phyloP scores from a whole-genome alignment of 2,797 vertebrate genomes.

The Pseudochromis fuscus region DNA sequence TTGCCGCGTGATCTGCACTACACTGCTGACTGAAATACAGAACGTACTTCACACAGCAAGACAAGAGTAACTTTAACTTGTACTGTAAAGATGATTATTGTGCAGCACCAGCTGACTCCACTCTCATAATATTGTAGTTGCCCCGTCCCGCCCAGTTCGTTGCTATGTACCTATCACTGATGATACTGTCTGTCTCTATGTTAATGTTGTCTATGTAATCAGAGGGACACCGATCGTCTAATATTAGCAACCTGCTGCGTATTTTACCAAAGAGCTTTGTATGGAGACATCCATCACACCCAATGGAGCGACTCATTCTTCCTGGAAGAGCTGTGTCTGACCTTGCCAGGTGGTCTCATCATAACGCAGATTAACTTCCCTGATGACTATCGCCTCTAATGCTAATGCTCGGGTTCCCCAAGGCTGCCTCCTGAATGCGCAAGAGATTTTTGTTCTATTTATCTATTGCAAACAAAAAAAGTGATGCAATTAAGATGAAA shows the following conservation, averaged over 20 bases:
- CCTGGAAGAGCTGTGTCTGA: constrained; percentile 54
- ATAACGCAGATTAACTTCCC: constrained; percentile 70
- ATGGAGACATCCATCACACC: constrained; percentile 50
- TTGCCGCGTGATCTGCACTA: constrained; percentile 53
- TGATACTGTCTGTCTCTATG: not conserved
- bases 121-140: not conserved
- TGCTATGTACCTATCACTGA: not conserved
- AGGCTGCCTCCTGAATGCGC: constrained; percentile 15
- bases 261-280: constrained; percentile 25
- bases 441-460: constrained; percentile 37
- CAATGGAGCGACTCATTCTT: constrained; percentile 48
- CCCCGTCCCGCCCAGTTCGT: constrained; percentile 1
- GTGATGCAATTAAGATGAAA: constrained; percentile 61
- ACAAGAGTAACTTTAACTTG: constrained; percentile 34
- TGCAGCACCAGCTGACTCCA: not conserved
- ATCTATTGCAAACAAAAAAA: constrained; percentile 10
- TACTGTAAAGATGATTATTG: not conserved
- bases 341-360: constrained; percentile 74
- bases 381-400: constrained; percentile 63
- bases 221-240: constrained; percentile 8
- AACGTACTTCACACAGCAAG: constrained; percentile 37
- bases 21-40: constrained; percentile 51
- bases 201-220: constrained; percentile 19
- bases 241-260: constrained; percentile 14
- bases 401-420: constrained; percentile 51